Evolutionary conservation across 2,113 vertebrate genomes (phyloP), one percentile per base, ranked within the genome.

Genomic region (Scophthalmus maximus): DNA sequence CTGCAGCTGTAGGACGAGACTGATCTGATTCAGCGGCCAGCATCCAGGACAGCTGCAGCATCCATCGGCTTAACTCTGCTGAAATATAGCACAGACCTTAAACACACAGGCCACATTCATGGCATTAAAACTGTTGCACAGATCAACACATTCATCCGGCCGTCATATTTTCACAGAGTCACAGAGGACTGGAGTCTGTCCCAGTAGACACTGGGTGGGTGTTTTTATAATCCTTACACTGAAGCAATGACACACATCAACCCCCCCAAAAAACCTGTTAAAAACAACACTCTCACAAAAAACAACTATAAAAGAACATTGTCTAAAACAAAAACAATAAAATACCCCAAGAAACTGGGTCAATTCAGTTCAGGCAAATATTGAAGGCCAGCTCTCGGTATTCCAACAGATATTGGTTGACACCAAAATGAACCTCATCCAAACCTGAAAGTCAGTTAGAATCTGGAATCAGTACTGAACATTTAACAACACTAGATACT

Each of bases 11-110:
- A 62, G 55, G 32, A 20, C 44, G 56, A 71, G 63, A 69, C 53
- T 46, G 73, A 80, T 86, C 76, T 60, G 73, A 84, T 70, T 81
- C 51, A 75, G 75, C 17, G 6, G 74, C 40, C 64, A 50, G 75
- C 17, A 8, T 74, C 40, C 64, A 50, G 76, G 76, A 61, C 84
- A 88, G 86, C 86, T 87, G 84, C 80, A 67, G 72, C 1, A 46
- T 61, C 64, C 57, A 52, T n/a, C 15, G 26, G 65, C 68, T 84
- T 64, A 82, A 56, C 64, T 44, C 71, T 57, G 47, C 62, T 58
- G 7, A 74, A 56, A 55, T 25, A 56, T 59, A 61, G 38, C 62
- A 69, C 47, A 61, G 65, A 82, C 34, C 26, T 32, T 22, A 14
- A 53, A 65, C 23, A 80, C 62, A 71, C 63, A 62, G 42, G 57